These are phyloP conservation scores for Herminia tarsipennalis DNA, from an alignment of 2,888 invertebrate genomes.

Conservation along the genomic window DNA sequence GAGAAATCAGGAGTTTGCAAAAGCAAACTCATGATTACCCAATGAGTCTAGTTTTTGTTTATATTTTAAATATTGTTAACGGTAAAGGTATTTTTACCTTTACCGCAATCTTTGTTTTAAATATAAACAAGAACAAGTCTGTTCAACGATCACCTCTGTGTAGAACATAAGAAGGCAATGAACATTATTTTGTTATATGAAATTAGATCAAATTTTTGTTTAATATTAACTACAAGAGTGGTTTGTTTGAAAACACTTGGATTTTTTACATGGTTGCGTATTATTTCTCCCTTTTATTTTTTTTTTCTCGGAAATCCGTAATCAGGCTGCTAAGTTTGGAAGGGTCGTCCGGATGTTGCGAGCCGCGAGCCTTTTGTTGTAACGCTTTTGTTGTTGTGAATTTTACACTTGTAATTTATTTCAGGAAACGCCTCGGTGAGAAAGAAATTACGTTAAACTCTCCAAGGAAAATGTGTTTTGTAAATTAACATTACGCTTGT, in stretches of 20 bases:
- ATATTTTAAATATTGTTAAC: no score
- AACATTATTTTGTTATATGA: slow-evolving; percentile 10
- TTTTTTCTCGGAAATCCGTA: slow-evolving; percentile 83
- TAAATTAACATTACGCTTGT: slow-evolving; percentile 77
- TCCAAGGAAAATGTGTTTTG: slow-evolving; percentile 83
- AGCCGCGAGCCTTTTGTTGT: slow-evolving; percentile 84
- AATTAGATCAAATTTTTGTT: slow-evolving; percentile 39
- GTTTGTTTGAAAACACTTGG: slow-evolving; percentile 65
- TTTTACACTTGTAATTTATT: slow-evolving; percentile 86
- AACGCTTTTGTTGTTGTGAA: slow-evolving; percentile 84
- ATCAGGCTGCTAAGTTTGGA: slow-evolving; percentile 85
- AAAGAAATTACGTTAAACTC: slow-evolving; percentile 84
- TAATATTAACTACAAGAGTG: slow-evolving; percentile 52
- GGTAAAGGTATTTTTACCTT: no score
- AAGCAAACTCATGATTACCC: no score
- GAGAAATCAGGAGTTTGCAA: no score
- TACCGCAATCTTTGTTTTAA: no score
- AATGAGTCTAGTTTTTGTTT: no score
- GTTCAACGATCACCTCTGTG: no score
- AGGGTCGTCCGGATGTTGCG: slow-evolving; percentile 84
- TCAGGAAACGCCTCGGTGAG: slow-evolving; percentile 83
- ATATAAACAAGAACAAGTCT: no score
- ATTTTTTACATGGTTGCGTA: slow-evolving; percentile 59
- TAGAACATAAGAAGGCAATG: no score
- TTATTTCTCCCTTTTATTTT: slow-evolving; percentile 71